Evolutionary conservation across 2,113 vertebrate species (phyloP).

Genomic region (Tachysurus fulvidraco): DNA sequence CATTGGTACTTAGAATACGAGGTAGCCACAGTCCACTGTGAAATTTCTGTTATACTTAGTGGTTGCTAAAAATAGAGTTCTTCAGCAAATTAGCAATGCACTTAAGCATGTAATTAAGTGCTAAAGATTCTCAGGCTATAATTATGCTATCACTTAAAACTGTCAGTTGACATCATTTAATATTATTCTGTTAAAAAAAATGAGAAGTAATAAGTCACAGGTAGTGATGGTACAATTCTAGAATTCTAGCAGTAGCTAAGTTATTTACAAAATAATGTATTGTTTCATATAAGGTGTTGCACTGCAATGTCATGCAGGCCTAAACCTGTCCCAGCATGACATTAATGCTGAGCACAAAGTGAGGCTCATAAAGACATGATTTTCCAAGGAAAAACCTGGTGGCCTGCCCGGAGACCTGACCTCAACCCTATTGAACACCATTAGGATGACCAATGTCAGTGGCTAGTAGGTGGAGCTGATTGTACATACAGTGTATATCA

Average conservation of each 20-base stretch:
- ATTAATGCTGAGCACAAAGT: not conserved
- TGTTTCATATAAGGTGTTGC: not conserved
- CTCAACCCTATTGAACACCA: not conserved
- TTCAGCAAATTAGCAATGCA: not conserved
- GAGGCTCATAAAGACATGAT: not conserved
- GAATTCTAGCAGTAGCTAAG: not conserved
- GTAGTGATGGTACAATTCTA: not conserved
- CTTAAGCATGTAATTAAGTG: not conserved
- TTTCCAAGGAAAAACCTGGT: not conserved
- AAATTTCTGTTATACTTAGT: not conserved
- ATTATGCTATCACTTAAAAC: not conserved
- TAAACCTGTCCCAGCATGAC: not conserved
- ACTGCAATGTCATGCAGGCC: not conserved
- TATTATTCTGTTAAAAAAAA: not conserved
- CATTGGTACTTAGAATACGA: not conserved
- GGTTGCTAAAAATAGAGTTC: not conserved
- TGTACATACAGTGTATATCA: not conserved
- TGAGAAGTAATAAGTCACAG: not conserved
- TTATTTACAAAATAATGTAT: not conserved
- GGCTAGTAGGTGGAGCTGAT: not conserved
- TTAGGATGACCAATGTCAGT: not conserved
- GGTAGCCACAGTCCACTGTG: not conserved
- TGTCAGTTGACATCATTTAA: not conserved
- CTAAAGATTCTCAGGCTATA: not conserved
- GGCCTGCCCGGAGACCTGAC: not conserved